Evolutionary conservation across 2,797 vertebrate genomes (phyloP), one percentile per base, ranked within the genome.

Genomic region (Lates japonicus): DNA sequence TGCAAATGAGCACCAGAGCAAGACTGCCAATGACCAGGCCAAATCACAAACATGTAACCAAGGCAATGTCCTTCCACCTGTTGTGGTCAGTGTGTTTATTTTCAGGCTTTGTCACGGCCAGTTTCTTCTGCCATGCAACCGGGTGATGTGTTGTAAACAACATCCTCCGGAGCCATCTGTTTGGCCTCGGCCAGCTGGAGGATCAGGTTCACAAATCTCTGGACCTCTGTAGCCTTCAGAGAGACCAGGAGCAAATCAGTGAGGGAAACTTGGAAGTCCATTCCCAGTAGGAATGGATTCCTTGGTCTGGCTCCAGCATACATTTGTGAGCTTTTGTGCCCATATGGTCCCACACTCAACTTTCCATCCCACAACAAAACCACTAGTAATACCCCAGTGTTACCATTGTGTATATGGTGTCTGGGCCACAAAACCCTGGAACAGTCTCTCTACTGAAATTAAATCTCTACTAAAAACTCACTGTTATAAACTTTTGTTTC

Each of bases 1-100:
- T 93, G 84, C 82, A 91, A 93, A 92, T 81, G 82, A 86, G 84
- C 66, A 13, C 70, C 77, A 67, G 81, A 90, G 83, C 63, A 81
- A 76, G 72, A 79, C 64, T 60, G 80, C 81, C 82, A 78, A 64
- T 48, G 59, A 48, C 37, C 62, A 46, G 58, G 85, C 89, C 87
- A 90, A 91, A 88, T 59, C 68, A 74, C 82, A 86, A 77, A 85
- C 33, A 68, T 52, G 57, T 76, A 69, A 82, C 70, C 78, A 33
- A 70, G 59, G 66, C 48, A 42, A 70, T 25, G 78, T 60, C 68
- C 66, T 76, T 82, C 73, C 48, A 58, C 72, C 35, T 7, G 48
- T 57, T 63, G 67, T 83, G 84, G 76, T 88, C 76, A 65, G 58
- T 72, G 57, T 84, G 31, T 92, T 90, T 89, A 74, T 73, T 87